phyloP scores from a whole-genome alignment of 2,113 vertebrate species.

The Ivindomyrus marchei region DNA sequence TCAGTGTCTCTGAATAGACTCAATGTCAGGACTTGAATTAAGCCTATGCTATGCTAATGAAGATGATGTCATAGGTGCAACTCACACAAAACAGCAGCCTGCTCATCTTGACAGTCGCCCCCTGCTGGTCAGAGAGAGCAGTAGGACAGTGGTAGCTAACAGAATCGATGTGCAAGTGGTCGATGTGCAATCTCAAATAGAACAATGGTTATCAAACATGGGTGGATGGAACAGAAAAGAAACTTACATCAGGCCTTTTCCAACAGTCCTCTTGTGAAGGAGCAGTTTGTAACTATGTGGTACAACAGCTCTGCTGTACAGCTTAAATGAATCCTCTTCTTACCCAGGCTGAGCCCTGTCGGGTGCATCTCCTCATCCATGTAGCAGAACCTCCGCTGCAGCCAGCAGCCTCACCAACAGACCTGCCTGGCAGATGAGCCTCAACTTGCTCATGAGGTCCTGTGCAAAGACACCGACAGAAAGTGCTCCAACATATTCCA shows the following conservation, averaged over 20 bases:
- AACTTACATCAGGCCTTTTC: not conserved
- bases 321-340: not conserved
- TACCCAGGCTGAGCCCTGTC: not conserved
- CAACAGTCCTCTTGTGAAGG: not conserved
- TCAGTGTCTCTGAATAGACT: conserved; percentile 7
- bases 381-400: not conserved
- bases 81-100: not conserved
- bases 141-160: not conserved
- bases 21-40: not conserved
- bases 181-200: not conserved
- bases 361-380: not conserved
- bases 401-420: not conserved
- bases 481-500: not conserved
- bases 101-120: not conserved
- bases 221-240: not conserved
- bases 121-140: not conserved
- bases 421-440: not conserved
- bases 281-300: not conserved
- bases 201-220: not conserved
- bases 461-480: not conserved
- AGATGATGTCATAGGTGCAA: not conserved
- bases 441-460: not conserved
- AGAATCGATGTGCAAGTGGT: not conserved
- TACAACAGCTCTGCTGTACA: not conserved
- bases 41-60: not conserved